Conservation (phyloP, 2,113 vertebrate genomes). For the Phalacrocorax carbo region DNA sequence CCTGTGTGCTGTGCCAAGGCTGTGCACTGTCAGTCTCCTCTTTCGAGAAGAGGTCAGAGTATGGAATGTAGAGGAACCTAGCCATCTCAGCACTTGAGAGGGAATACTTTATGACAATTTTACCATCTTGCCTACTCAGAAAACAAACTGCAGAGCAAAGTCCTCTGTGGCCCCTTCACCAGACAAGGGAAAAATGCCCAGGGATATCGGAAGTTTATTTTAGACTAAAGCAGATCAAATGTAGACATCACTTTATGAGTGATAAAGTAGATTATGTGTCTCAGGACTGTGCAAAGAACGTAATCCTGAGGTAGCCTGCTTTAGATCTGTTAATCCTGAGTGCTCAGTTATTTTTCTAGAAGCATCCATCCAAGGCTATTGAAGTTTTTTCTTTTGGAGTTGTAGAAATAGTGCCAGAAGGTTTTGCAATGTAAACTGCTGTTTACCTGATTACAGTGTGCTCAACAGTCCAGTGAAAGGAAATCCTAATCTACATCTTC, state of each 20-base stretch:
- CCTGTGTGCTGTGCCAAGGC: neutral
- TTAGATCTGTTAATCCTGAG: neutral
- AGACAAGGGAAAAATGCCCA: neutral
- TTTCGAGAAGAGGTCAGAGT: neutral
- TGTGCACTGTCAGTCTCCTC: neutral
- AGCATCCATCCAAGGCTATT: neutral
- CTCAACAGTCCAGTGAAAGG: neutral
- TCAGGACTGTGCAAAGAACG: neutral
- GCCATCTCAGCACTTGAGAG: neutral
- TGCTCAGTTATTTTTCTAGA: neutral
- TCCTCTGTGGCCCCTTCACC: neutral
- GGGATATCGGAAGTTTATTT: neutral
- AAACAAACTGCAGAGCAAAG: neutral
- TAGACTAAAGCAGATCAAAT: neutral
- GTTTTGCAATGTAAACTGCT: neutral
- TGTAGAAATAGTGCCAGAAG: neutral
- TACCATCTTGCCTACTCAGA: neutral
- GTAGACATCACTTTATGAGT: neutral
- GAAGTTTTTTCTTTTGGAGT: neutral
- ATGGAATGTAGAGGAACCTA: neutral
- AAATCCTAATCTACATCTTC: neutral
- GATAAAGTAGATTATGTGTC: neutral
- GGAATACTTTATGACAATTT: neutral
- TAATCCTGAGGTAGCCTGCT: neutral
- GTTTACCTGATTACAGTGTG: neutral